phyloP scores from a whole-genome alignment of 1,140 invertebrate species.

The Caenorhabditis briggsae region DNA sequence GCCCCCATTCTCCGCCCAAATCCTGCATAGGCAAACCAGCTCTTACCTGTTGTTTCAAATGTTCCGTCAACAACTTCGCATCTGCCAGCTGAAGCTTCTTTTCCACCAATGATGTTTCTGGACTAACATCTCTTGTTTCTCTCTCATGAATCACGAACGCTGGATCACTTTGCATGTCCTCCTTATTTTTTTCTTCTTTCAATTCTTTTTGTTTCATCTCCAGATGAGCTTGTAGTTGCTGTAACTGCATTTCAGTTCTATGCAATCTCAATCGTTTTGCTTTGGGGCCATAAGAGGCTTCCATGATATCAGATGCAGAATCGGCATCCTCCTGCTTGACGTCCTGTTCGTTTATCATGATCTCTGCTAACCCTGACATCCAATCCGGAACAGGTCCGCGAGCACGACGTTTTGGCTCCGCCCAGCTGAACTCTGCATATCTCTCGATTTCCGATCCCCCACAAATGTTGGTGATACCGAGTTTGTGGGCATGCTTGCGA shows the following conservation, averaged over 20 bases:
- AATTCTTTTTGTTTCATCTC: slow-evolving; percentile 43
- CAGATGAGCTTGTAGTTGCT: slow-evolving; percentile 19
- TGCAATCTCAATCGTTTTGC: slow-evolving; percentile 16
- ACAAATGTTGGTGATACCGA: slow-evolving; percentile 14
- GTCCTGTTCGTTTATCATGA: slow-evolving; percentile 48
- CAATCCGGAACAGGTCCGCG: slow-evolving; percentile 26
- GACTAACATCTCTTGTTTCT: slow-evolving; percentile 17
- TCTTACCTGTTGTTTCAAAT: slow-evolving; percentile 44
- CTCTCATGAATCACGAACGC: neutral
- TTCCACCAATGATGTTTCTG: slow-evolving; percentile 9
- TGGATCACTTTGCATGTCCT: neutral
- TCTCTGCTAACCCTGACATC: slow-evolving; percentile 37
- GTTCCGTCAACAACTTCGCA: slow-evolving; percentile 26
- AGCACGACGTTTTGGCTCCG: slow-evolving; percentile 32
- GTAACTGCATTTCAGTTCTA: slow-evolving; percentile 47
- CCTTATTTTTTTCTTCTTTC: slow-evolving; percentile 22
- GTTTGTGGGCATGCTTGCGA: slow-evolving; percentile 36
- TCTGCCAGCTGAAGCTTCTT: slow-evolving; percentile 18
- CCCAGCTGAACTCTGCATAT: slow-evolving; percentile 45
- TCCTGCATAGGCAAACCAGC: too few species aligned
- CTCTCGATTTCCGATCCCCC: slow-evolving; percentile 8
- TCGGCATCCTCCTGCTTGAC: neutral
- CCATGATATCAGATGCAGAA: slow-evolving; percentile 28
- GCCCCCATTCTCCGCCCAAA: too few species aligned
- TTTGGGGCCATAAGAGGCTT: slow-evolving; percentile 16